A percentile compares a stretch with the other conserved stretches of the same genome.
These are phyloP conservation scores for Rhynchotus rufescens DNA, from an alignment of 2,797 vertebrate genomes.

Conservation along the genomic window DNA sequence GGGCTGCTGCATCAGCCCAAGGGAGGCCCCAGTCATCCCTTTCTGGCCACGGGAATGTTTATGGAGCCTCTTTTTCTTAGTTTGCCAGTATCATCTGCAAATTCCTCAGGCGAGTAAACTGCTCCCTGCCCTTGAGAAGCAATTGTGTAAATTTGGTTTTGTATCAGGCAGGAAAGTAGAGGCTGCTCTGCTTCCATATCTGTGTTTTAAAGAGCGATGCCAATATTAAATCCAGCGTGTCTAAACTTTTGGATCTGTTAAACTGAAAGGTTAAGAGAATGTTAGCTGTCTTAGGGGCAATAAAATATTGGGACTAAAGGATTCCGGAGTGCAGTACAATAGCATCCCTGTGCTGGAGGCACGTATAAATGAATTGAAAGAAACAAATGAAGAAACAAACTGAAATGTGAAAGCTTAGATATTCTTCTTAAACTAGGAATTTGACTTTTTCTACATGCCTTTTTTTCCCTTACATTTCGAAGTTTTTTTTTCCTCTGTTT, in stretches of 20 bases:
- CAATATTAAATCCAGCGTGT: rapidly evolving
- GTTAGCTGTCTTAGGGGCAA: rapidly evolving
- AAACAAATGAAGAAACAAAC: not conserved
- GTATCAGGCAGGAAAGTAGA: not conserved
- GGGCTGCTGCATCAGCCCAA: not conserved
- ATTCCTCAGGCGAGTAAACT: not conserved
- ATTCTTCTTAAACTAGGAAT: not conserved
- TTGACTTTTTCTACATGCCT: not conserved
- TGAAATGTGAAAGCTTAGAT: too few relatives aligned
- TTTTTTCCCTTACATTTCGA: not conserved
- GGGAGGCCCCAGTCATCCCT: too few relatives aligned
- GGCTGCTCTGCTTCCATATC: not conserved
- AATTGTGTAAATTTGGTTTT: not conserved
- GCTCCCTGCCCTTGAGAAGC: not conserved
- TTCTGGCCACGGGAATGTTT: not conserved
- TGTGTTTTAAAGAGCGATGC: rapidly evolving
- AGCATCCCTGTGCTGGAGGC: too few relatives aligned
- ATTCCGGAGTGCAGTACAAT: too few relatives aligned
- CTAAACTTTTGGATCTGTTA: not conserved
- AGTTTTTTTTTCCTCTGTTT: not conserved
- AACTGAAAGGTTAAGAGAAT: not conserved
- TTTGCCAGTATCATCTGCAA: not conserved
- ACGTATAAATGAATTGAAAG: not conserved
- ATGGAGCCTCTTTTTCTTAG: not conserved
- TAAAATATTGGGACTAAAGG: not conserved